Percentiles rank a stretch among this genome's conserved stretches.
These are phyloP conservation scores for Hypselothyrea guttata DNA, from an alignment of 2,888 invertebrate genomes.

Conservation along the genomic window DNA sequence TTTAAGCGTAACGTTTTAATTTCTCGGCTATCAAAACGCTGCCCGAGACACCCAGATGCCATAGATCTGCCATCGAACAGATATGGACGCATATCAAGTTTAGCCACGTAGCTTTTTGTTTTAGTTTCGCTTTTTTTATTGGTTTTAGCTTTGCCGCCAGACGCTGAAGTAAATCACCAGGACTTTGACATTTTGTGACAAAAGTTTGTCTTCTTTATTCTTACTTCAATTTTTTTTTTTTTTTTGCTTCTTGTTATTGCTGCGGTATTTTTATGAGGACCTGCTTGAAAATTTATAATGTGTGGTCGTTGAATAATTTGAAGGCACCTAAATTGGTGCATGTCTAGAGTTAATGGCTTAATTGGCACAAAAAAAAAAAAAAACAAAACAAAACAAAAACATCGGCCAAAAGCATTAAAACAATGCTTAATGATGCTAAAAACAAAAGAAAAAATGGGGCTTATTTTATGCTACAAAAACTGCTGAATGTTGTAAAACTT, in stretches of 20 bases:
- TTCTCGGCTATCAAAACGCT: constrained; percentile 71
- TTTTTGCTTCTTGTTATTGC: background rate
- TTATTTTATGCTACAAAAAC: too few species aligned
- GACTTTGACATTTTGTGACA: constrained; percentile 73
- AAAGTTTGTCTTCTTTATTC: constrained; percentile 46
- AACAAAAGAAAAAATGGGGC: too few species aligned
- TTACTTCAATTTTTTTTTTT: background rate
- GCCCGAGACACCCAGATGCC: constrained; percentile 55
- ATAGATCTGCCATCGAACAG: background rate
- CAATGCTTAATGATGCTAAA: too few species aligned
- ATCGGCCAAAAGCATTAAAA: background rate
- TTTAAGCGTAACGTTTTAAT: constrained; percentile 76
- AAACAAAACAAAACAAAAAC: too few species aligned
- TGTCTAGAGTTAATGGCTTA: constrained; percentile 77
- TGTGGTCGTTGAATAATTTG: constrained; percentile 81
- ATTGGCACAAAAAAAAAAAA: too few species aligned
- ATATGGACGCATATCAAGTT: constrained; percentile 9
- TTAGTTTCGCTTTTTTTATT: constrained; percentile 15
- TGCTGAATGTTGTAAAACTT: too few species aligned
- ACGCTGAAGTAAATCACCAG: constrained; percentile 65
- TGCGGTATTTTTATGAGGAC: constrained; percentile 44
- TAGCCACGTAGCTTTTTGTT: background rate
- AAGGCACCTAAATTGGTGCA: constrained; percentile 78
- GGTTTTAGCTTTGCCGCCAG: constrained; percentile 35
- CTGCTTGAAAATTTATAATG: constrained; percentile 79